Percentiles rank a stretch among this genome's conserved stretches.
Conservation (phyloP, 1,140 invertebrate species). For the Daktulosphaira vitifoliae region DNA sequence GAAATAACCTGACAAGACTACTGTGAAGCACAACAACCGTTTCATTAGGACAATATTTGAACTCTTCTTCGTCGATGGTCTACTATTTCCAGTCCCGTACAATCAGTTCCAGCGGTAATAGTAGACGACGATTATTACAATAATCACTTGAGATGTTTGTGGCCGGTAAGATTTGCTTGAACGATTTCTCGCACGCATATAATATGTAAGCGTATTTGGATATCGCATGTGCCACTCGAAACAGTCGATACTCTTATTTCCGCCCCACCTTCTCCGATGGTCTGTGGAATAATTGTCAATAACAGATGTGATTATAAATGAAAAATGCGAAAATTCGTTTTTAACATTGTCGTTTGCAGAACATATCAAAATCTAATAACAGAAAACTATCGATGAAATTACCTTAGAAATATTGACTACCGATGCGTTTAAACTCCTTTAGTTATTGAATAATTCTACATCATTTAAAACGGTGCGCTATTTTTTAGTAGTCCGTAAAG, state of each 20-base stretch:
- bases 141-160: conserved; percentile 4
- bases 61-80: not conserved
- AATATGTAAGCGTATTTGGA: not conserved
- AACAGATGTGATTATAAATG: too few species aligned
- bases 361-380: too few species aligned
- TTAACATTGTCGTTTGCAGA: too few species aligned
- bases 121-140: not conserved
- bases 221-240: not conserved
- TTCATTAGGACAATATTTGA: conserved; percentile 10
- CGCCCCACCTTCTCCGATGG: not conserved
- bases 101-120: too few species aligned
- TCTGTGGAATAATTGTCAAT: too few species aligned
- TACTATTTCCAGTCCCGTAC: not conserved
- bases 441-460: too few species aligned
- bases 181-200: not conserved
- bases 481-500: too few species aligned
- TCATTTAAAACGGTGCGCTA: too few species aligned
- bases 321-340: too few species aligned
- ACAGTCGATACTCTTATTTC: not conserved
- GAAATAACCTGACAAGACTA: not conserved
- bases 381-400: too few species aligned
- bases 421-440: too few species aligned
- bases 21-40: not conserved
- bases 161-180: not conserved
- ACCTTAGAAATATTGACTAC: too few species aligned